Conservation (phyloP, 2,113 vertebrate species). For the Ptychochromis oligacanthus region DNA sequence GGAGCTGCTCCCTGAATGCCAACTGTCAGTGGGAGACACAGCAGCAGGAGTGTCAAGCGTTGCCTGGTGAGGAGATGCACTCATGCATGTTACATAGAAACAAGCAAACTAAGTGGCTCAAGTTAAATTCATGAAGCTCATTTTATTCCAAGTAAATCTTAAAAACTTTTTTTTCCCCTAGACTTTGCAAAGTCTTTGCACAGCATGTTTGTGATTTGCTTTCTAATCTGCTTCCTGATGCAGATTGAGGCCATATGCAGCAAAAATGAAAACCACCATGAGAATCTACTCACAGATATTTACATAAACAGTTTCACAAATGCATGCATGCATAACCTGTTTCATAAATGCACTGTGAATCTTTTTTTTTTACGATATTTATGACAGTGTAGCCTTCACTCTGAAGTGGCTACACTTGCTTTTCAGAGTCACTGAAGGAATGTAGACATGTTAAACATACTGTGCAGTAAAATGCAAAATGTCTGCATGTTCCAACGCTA, state of each 20-base stretch:
- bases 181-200: not conserved
- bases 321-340: not conserved
- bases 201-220: constrained; percentile 8
- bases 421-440: not conserved
- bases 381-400: not conserved
- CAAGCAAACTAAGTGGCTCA: not conserved
- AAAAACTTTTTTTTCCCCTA: not conserved
- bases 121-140: constrained; percentile 7
- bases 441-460: not conserved
- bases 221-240: not conserved
- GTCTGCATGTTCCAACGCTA: not conserved
- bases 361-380: constrained; percentile 1
- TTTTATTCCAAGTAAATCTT: not conserved
- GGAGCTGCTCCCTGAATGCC: constrained; percentile 90
- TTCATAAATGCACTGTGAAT: not conserved
- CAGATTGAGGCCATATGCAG: constrained; percentile 17
- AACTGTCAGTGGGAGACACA: constrained; percentile 95
- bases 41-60: constrained; percentile 92
- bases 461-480: not conserved
- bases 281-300: not conserved
- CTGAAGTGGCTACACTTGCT: not conserved
- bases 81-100: not conserved
- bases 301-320: constrained; percentile 3
- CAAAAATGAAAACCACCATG: not conserved
- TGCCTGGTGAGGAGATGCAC: constrained; percentile 84